Evolutionary conservation across 2,797 vertebrate species (phyloP).

Genomic region (Spondyliosoma cantharus): DNA sequence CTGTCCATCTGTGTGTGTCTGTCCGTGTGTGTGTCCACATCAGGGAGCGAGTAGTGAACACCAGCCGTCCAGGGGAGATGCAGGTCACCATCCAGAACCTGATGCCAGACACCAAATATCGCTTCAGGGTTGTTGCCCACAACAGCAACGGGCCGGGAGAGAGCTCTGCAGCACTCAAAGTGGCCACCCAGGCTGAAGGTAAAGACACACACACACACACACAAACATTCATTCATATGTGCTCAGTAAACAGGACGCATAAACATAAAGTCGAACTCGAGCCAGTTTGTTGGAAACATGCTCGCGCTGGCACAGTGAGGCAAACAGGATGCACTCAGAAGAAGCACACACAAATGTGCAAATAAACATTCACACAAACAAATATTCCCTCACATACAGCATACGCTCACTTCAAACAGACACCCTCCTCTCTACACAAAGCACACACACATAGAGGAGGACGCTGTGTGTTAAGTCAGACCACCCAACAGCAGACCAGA

Average conservation of each 20-base stretch:
- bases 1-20: constrained; percentile 11
- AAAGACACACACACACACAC: constrained; percentile 38
- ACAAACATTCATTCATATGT: constrained; percentile 28
- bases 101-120: constrained; percentile 94
- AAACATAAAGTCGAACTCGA: constrained; percentile 50
- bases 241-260: constrained; percentile 55
- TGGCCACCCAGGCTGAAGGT: constrained; percentile 98
- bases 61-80: constrained; percentile 92
- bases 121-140: constrained; percentile 92
- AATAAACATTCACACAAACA: constrained; percentile 65
- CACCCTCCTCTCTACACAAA: neutral
- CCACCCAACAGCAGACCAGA: constrained; percentile 75
- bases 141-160: constrained; percentile 93
- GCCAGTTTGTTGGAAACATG: constrained; percentile 52
- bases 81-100: constrained; percentile 97
- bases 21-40: constrained; percentile 22
- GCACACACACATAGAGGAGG: constrained; percentile 48
- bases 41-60: constrained; percentile 95
- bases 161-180: constrained; percentile 89
- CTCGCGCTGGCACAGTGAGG: constrained; percentile 44
- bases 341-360: constrained; percentile 49
- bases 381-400: constrained; percentile 61
- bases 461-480: constrained; percentile 55
- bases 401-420: constrained; percentile 60
- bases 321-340: constrained; percentile 70